phyloP scores from a whole-genome alignment of 2,797 vertebrate genomes.

The Myripristis jacobus region DNA sequence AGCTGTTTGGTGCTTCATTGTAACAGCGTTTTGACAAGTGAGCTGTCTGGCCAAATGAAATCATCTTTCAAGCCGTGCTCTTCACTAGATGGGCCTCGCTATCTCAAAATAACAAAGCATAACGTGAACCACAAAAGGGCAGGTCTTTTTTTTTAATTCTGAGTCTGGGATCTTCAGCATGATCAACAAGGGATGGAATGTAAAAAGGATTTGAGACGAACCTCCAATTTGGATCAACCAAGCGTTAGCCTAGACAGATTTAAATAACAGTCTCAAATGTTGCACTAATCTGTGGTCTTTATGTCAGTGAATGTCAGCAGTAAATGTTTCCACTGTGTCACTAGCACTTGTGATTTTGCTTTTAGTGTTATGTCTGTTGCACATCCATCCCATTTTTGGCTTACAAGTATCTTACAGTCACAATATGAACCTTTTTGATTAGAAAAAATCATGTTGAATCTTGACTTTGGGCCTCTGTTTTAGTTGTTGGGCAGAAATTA shows the following conservation, averaged over 20 bases:
- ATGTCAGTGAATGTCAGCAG: constrained; percentile 3
- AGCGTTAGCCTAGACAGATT: not conserved
- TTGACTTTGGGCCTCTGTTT: not conserved
- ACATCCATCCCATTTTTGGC: not conserved
- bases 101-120: constrained; percentile 5
- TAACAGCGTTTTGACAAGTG: constrained; percentile 6
- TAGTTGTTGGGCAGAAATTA: not conserved
- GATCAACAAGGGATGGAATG: not conserved
- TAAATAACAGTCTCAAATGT: constrained; percentile 5
- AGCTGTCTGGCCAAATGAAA: constrained; percentile 11
- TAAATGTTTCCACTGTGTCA: not conserved
- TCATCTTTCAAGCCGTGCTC: constrained; percentile 8
- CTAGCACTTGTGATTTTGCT: not conserved
- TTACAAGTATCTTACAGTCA: not conserved
- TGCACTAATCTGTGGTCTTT: not conserved
- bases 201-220: not conserved
- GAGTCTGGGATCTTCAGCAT: not conserved
- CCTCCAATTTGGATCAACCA: not conserved
- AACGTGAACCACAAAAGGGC: not conserved
- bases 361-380: not conserved
- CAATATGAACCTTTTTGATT: not conserved
- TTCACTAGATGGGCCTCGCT: constrained; percentile 1
- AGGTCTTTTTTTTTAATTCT: not conserved
- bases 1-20: not conserved
- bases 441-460: not conserved